Percentiles rank a stretch among this genome's conserved stretches.
These are phyloP conservation scores for Ictalurus punctatus DNA, from an alignment of 2,113 vertebrate genomes.

Conservation along the genomic window DNA sequence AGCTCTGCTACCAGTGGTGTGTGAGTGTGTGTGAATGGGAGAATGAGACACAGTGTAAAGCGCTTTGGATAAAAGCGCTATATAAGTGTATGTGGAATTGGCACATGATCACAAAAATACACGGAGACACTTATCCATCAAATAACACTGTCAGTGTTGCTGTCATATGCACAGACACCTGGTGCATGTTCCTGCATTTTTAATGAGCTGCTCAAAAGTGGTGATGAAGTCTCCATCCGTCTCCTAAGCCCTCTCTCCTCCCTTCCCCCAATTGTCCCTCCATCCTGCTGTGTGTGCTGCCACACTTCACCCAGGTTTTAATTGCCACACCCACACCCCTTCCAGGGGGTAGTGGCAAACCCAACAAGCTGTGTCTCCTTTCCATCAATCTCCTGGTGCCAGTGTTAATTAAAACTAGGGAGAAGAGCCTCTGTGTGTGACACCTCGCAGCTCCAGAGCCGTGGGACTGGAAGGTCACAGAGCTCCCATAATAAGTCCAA, in stretches of 20 bases:
- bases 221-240: conserved; percentile 11
- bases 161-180: conserved; percentile 44
- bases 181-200: conserved; percentile 20
- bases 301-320: conserved; percentile 45
- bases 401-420: conserved; percentile 67
- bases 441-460: conserved; percentile 51
- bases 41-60: too few relatives aligned
- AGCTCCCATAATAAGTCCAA: conserved; percentile 50
- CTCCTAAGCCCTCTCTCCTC: conserved; percentile 32
- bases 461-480: conserved; percentile 65
- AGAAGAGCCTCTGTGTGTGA: conserved; percentile 53
- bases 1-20: too few relatives aligned
- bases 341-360: conserved; percentile 40
- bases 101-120: neutral
- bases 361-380: conserved; percentile 49
- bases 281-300: conserved; percentile 43
- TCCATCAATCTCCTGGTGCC: conserved; percentile 57
- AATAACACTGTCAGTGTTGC: conserved; percentile 1
- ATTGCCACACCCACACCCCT: conserved; percentile 45
- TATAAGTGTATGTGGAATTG: neutral
- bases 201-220: conserved; percentile 6
- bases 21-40: too few relatives aligned
- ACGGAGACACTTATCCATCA: neutral
- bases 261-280: conserved; percentile 18
- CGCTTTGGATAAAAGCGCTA: too few relatives aligned